Percentiles rank a stretch among this genome's conserved stretches.
phyloP scores from a whole-genome alignment of 2,888 invertebrate genomes.

The Caenorhabditis plicata region DNA sequence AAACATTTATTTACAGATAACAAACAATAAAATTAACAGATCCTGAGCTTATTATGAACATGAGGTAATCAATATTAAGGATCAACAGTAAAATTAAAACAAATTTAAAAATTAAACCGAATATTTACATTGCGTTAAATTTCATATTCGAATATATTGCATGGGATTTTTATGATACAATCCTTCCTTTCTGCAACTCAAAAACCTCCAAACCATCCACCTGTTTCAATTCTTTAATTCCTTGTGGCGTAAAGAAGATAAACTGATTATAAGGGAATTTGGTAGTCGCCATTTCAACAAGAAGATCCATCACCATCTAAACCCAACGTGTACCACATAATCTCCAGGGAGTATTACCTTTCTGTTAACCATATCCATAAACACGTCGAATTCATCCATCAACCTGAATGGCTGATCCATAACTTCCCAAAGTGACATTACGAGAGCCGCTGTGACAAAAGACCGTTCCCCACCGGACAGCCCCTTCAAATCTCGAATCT shows the following conservation, averaged over 20 bases:
- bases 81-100: too few species aligned
- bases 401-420: conserved; percentile 84
- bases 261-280: conserved; percentile 54
- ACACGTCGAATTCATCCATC: conserved; percentile 57
- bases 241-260: conserved; percentile 64
- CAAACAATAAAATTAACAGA: too few species aligned
- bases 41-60: too few species aligned
- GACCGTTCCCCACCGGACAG: conserved; percentile 89
- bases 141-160: too few species aligned
- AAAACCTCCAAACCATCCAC: conserved; percentile 39
- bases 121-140: too few species aligned
- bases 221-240: conserved; percentile 48
- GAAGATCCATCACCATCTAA: conserved; percentile 58
- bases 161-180: too few species aligned
- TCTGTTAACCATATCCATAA: conserved; percentile 60
- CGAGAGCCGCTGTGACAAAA: conserved; percentile 89
- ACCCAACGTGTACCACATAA: too few species aligned
- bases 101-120: too few species aligned
- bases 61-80: too few species aligned
- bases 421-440: conserved; percentile 88
- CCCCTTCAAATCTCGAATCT: conserved; percentile 24
- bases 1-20: too few species aligned
- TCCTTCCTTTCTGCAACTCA: conserved; percentile 45
- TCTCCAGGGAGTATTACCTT: too few species aligned
- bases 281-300: conserved; percentile 51